A percentile compares a stretch with the other conserved stretches of the same genome.
Conservation (phyloP, 2,888 invertebrate species). For the Steromphala cineraria region DNA sequence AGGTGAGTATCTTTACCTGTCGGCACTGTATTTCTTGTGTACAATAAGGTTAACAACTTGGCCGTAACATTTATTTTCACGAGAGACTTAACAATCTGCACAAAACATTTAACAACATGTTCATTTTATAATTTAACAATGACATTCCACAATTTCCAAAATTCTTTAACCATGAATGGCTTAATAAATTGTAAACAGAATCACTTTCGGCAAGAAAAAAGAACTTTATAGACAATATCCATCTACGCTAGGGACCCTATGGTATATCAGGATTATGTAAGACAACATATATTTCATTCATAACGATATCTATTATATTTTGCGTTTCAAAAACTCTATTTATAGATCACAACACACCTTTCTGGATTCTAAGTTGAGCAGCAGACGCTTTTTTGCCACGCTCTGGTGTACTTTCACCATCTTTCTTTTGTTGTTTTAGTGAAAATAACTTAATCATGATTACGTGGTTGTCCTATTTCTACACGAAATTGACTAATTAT, state of each 20-base stretch:
- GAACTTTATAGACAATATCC: not conserved
- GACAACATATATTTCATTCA: not conserved
- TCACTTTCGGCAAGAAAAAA: too few species aligned
- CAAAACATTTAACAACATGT: too few species aligned
- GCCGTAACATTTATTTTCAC: too few species aligned
- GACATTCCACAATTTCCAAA: too few species aligned
- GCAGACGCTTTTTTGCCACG: slow-evolving; percentile 89
- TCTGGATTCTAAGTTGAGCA: slow-evolving; percentile 96
- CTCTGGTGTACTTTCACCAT: slow-evolving; percentile 78
- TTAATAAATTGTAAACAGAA: too few species aligned
- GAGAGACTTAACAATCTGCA: too few species aligned
- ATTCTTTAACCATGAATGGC: not conserved
- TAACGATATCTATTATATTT: not conserved
- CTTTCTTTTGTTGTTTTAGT: slow-evolving; percentile 98
- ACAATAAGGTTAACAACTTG: too few species aligned
- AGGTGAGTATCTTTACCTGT: too few species aligned
- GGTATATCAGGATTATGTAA: not conserved
- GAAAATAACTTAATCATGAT: slow-evolving; percentile 98
- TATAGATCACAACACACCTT: slow-evolving; percentile 81
- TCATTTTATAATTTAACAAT: too few species aligned
- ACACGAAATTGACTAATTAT: not conserved
- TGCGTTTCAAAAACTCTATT: not conserved
- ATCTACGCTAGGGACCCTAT: too few species aligned
- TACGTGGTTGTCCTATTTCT: not conserved
- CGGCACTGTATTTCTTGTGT: too few species aligned